Evolutionary conservation across 2,888 invertebrate genomes (phyloP).

Genomic region (Synergus gifuensis): DNA sequence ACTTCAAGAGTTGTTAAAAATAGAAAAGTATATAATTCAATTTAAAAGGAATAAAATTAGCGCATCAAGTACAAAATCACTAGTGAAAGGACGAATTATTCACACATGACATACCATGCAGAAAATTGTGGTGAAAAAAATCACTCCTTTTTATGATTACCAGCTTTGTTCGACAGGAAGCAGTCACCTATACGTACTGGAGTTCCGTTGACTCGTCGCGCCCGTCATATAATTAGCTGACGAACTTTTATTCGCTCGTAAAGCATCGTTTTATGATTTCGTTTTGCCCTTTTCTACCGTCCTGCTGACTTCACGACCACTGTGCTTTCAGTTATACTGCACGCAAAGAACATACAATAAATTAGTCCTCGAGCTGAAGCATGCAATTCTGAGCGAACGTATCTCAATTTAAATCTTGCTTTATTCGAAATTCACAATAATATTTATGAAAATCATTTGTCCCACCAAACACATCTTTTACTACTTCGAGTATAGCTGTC

Average conservation of each 20-base stretch:
- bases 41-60: too few relatives aligned
- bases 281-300: conserved; percentile 19
- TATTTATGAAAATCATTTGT: too few relatives aligned
- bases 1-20: too few relatives aligned
- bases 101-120: too few relatives aligned
- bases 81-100: too few relatives aligned
- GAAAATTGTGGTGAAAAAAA: not conserved
- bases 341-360: not conserved
- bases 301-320: not conserved
- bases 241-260: conserved; percentile 49
- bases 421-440: too few relatives aligned
- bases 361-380: not conserved
- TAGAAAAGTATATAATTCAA: too few relatives aligned
- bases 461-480: too few relatives aligned
- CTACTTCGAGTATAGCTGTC: too few relatives aligned
- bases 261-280: conserved; percentile 42
- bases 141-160: not conserved
- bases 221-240: conserved; percentile 41
- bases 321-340: conserved; percentile 3
- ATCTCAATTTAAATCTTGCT: too few relatives aligned
- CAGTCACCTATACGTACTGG: not conserved
- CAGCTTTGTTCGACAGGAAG: not conserved
- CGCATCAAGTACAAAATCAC: too few relatives aligned
- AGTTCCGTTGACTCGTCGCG: conserved; percentile 37
- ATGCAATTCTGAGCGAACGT: not conserved